These are phyloP conservation scores for Ennomos quercinarius DNA, from an alignment of 2,888 invertebrate species.

Conservation along the genomic window DNA sequence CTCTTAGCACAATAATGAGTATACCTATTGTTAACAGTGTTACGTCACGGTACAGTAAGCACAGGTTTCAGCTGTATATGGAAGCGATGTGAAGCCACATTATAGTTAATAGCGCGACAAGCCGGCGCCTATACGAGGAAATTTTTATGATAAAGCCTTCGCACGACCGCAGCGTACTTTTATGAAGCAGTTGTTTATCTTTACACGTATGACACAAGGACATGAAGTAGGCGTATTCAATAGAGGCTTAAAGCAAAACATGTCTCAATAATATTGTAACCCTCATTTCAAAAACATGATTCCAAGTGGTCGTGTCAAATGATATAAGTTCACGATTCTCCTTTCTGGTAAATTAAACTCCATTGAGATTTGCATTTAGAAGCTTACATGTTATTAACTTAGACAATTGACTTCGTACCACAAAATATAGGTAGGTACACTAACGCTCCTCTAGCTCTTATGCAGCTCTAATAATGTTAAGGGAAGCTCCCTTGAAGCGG, in stretches of 20 bases:
- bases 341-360: no score
- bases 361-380: no score
- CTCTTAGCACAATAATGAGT: constrained; percentile 9
- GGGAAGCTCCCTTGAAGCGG: no score
- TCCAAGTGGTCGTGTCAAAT: neutral
- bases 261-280: neutral
- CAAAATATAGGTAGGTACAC: no score
- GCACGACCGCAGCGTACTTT: constrained; percentile 28
- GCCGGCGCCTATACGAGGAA: constrained; percentile 60
- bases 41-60: constrained; percentile 29
- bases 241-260: neutral
- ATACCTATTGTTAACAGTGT: constrained; percentile 22
- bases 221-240: neutral
- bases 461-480: no score
- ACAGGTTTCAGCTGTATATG: constrained; percentile 42
- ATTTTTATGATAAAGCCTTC: constrained; percentile 59
- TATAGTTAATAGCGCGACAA: constrained; percentile 66
- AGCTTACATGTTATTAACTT: no score
- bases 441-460: no score
- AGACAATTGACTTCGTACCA: no score
- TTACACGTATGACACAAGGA: constrained; percentile 2
- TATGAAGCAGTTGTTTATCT: constrained; percentile 35
- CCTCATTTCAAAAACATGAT: neutral
- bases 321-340: no score
- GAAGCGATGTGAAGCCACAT: constrained; percentile 53